Conservation (phyloP, 2,888 invertebrate genomes). For the Arenicola marina region DNA sequence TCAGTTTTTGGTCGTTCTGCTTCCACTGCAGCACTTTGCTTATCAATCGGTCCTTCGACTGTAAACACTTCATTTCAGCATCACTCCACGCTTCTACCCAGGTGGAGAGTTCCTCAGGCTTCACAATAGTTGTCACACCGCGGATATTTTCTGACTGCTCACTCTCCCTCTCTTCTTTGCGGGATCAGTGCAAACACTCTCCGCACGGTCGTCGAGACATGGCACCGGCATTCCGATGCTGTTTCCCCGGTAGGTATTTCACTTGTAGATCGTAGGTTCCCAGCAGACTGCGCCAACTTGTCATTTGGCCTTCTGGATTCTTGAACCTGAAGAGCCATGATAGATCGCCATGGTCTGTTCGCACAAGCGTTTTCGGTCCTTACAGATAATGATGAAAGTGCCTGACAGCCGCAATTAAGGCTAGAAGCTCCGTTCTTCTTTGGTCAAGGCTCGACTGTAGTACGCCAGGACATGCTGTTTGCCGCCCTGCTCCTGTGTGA, state of each 20-base stretch:
- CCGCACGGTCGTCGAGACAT: constrained; percentile 24
- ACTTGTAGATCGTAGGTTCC: constrained; percentile 20
- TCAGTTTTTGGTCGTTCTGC: too few species aligned
- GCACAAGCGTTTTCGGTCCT: constrained; percentile 18
- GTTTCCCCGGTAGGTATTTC: constrained; percentile 20
- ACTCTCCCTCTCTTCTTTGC: too few species aligned
- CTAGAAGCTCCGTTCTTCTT: constrained; percentile 20
- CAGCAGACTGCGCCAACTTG: constrained; percentile 21
- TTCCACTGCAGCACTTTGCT: too few species aligned
- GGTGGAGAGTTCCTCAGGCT: too few species aligned
- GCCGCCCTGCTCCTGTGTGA: constrained; percentile 22
- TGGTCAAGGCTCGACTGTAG: too few species aligned
- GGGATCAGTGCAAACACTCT: too few species aligned
- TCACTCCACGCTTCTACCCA: too few species aligned
- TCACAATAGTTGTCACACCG: too few species aligned
- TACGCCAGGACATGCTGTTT: constrained; percentile 34
- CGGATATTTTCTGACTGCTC: too few species aligned
- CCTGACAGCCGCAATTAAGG: constrained; percentile 23
- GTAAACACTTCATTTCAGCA: too few species aligned
- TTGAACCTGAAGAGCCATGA: constrained; percentile 24
- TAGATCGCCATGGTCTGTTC: constrained; percentile 32
- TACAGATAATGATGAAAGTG: constrained; percentile 30
- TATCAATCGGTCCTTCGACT: too few species aligned
- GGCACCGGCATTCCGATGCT: constrained; percentile 30
- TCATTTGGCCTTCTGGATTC: constrained; percentile 15